These are phyloP conservation scores for Barbus barbus DNA, from an alignment of 2,113 vertebrate genomes.

Conservation along the genomic window DNA sequence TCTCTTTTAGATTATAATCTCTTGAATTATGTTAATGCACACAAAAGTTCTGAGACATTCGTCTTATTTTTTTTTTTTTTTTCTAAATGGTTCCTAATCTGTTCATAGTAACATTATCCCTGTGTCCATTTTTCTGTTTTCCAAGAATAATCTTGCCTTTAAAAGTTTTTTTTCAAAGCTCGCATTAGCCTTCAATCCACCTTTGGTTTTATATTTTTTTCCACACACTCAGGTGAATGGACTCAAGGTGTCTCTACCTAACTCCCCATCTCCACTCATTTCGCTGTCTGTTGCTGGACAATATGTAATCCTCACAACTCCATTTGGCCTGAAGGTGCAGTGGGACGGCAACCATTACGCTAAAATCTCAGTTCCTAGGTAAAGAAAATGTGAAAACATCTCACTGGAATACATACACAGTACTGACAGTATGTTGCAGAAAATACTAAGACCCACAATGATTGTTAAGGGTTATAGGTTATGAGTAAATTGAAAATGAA, in stretches of 20 bases:
- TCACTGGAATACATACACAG: background rate
- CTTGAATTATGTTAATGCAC: background rate
- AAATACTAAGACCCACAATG: background rate
- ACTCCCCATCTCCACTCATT: slow-evolving; percentile 66
- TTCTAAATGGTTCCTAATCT: background rate
- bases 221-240: slow-evolving; percentile 72
- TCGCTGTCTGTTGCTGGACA: slow-evolving; percentile 75
- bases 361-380: slow-evolving; percentile 76
- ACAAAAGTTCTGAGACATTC: too few species aligned
- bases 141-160: background rate
- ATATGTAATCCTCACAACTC: slow-evolving; percentile 75
- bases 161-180: too few species aligned
- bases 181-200: background rate
- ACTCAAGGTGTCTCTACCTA: slow-evolving; percentile 72
- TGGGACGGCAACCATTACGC: slow-evolving; percentile 84
- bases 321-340: slow-evolving; percentile 76
- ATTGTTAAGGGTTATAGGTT: background rate
- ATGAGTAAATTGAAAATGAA: background rate
- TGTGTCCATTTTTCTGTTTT: background rate
- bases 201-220: background rate
- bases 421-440: background rate
- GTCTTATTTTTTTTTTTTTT: too few species aligned
- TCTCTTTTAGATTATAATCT: background rate
- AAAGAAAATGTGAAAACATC: too few species aligned
- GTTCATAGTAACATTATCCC: background rate